Evolutionary conservation across 2,113 vertebrate genomes (phyloP).

Genomic region (Agapornis roseicollis): DNA sequence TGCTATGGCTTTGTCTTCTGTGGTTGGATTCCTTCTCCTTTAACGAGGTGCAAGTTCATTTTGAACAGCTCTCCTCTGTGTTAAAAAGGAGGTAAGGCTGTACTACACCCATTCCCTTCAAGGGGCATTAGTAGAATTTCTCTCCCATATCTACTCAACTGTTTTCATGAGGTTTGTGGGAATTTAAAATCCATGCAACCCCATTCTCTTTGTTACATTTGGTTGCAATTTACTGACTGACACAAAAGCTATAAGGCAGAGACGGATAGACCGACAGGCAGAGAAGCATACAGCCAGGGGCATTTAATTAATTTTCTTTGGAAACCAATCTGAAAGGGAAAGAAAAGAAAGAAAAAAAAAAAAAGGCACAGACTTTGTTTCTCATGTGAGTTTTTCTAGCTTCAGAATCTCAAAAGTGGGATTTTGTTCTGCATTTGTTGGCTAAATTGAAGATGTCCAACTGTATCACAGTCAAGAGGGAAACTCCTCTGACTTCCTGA

Average conservation of each 20-base stretch:
- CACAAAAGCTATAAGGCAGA: not conserved
- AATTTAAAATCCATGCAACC: not conserved
- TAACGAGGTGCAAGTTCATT: not conserved
- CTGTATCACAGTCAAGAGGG: not conserved
- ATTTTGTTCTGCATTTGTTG: rapidly evolving
- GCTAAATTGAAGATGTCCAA: not conserved
- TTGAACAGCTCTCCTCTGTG: not conserved
- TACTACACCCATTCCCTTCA: not conserved
- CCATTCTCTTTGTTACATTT: not conserved
- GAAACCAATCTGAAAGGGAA: not conserved
- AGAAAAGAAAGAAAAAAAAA: not conserved
- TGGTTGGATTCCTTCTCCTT: not conserved
- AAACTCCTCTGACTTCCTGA: not conserved
- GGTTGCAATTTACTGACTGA: slow-evolving; percentile 5
- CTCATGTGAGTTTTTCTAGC: not conserved
- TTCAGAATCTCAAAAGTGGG: not conserved
- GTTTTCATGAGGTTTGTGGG: not conserved
- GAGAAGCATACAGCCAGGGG: not conserved
- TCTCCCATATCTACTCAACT: not conserved
- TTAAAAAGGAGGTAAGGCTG: rapidly evolving
- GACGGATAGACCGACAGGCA: rapidly evolving
- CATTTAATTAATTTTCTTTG: not conserved
- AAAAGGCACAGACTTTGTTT: not conserved
- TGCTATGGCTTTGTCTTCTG: not conserved
- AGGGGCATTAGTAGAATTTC: not conserved